Conservation (phyloP, 2,797 vertebrate genomes). For the Xyrichtys novacula region DNA sequence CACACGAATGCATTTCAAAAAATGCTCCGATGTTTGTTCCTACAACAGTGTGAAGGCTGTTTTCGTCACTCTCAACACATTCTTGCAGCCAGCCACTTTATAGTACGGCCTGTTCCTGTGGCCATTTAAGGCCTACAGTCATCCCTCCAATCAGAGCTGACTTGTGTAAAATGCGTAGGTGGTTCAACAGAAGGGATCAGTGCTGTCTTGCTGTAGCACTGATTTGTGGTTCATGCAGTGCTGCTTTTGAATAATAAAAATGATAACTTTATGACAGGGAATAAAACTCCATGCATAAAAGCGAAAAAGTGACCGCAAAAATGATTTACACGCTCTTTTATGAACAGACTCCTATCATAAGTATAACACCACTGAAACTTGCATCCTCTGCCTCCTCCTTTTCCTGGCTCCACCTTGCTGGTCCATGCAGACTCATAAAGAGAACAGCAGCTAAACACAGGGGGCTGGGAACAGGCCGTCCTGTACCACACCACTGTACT, state of each 20-base stretch:
- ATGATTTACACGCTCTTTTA: background rate
- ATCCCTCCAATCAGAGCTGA: slow-evolving; percentile 32
- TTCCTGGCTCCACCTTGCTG: slow-evolving; percentile 33
- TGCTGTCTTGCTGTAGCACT: background rate
- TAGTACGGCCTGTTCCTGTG: slow-evolving; percentile 32
- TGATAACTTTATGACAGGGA: slow-evolving; percentile 23
- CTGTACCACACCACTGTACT: slow-evolving; percentile 28
- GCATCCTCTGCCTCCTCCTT: slow-evolving; percentile 13
- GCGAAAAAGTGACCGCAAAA: slow-evolving; percentile 1
- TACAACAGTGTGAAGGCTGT: slow-evolving; percentile 45
- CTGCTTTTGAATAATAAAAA: slow-evolving; percentile 5
- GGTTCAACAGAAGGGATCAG: slow-evolving; percentile 28
- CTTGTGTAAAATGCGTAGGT: slow-evolving; percentile 23
- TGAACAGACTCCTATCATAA: background rate
- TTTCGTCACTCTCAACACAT: slow-evolving; percentile 37
- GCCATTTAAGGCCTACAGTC: slow-evolving; percentile 32
- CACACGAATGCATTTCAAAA: slow-evolving; percentile 53
- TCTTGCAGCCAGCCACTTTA: slow-evolving; percentile 37
- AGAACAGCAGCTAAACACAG: slow-evolving; percentile 22
- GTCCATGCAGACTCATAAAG: slow-evolving; percentile 15
- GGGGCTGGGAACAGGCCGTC: slow-evolving; percentile 36
- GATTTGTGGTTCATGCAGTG: slow-evolving; percentile 10
- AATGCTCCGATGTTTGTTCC: slow-evolving; percentile 57
- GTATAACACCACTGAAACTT: slow-evolving; percentile 15
- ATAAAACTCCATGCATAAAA: slow-evolving; percentile 3